A percentile compares a stretch with the other conserved stretches of the same genome.
phyloP scores from a whole-genome alignment of 2,113 vertebrate species.

The Tamias sibiricus region DNA sequence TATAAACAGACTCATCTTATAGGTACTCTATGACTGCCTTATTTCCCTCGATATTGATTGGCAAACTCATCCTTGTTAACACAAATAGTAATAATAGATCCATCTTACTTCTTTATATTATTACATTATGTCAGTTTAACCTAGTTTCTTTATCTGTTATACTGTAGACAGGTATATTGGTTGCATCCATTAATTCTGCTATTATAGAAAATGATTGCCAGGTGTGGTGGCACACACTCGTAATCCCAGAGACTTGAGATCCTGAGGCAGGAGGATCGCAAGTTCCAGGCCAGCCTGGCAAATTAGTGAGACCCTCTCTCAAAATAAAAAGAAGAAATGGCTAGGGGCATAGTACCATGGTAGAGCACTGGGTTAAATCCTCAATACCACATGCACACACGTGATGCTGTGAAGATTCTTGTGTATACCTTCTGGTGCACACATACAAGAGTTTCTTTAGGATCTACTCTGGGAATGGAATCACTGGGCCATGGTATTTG shows the following conservation, averaged over 20 bases:
- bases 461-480: background rate
- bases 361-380: no score
- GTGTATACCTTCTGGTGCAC: background rate
- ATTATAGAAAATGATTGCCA: background rate
- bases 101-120: constrained; percentile 29
- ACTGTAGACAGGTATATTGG: background rate
- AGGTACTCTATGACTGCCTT: background rate
- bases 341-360: no score
- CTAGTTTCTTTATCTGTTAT: background rate
- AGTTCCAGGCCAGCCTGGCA: no score
- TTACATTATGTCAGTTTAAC: background rate
- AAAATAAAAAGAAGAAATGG: no score
- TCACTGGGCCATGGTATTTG: background rate
- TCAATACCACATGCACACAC: no score
- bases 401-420: background rate
- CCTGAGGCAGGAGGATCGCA: no score
- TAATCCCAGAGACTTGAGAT: no score
- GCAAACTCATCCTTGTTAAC: background rate
- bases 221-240: no score
- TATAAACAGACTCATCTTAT: background rate
- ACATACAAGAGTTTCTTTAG: background rate
- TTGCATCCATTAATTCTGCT: background rate
- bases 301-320: no score
- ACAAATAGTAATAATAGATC: background rate
- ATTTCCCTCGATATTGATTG: background rate